Conservation (phyloP, 2,113 vertebrate genomes). For the Podiceps cristatus region DNA sequence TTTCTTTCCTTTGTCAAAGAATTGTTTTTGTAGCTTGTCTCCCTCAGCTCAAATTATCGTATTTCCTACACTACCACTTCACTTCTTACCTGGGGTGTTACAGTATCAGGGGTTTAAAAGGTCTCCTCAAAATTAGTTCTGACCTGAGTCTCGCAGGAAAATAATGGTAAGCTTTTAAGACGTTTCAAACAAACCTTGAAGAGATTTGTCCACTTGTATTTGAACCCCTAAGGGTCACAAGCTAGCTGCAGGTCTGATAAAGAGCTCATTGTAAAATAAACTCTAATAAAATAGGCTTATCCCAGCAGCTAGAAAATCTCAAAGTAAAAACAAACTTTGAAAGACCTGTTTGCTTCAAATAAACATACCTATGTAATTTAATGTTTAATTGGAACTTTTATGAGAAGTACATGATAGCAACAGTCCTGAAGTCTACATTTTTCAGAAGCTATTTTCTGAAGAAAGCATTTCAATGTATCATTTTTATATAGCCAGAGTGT, state of each 20-base stretch:
- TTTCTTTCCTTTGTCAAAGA: not conserved
- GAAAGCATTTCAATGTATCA: slow-evolving; percentile 41
- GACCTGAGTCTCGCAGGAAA: not conserved
- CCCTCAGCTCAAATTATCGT: not conserved
- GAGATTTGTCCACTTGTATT: not conserved
- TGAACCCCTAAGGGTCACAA: not conserved
- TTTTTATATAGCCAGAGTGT: slow-evolving; percentile 46
- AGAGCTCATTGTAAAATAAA: slow-evolving; percentile 58
- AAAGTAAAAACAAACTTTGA: slow-evolving; percentile 49
- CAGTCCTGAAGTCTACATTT: not conserved
- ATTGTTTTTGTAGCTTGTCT: not conserved
- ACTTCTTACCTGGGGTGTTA: not conserved
- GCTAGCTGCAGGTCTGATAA: slow-evolving; percentile 10
- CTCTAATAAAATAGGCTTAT: slow-evolving; percentile 17
- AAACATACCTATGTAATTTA: not conserved
- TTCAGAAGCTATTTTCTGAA: slow-evolving; percentile 37
- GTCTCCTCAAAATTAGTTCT: not conserved
- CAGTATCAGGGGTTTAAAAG: not conserved
- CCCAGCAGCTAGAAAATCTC: not conserved
- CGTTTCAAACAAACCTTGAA: not conserved
- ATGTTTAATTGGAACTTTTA: slow-evolving; percentile 47
- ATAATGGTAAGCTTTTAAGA: not conserved
- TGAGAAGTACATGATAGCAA: not conserved
- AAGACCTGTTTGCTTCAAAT: slow-evolving; percentile 1
- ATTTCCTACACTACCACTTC: not conserved